Evolutionary conservation across 2,888 invertebrate species (phyloP).

Genomic region (Cephus pulcher): DNA sequence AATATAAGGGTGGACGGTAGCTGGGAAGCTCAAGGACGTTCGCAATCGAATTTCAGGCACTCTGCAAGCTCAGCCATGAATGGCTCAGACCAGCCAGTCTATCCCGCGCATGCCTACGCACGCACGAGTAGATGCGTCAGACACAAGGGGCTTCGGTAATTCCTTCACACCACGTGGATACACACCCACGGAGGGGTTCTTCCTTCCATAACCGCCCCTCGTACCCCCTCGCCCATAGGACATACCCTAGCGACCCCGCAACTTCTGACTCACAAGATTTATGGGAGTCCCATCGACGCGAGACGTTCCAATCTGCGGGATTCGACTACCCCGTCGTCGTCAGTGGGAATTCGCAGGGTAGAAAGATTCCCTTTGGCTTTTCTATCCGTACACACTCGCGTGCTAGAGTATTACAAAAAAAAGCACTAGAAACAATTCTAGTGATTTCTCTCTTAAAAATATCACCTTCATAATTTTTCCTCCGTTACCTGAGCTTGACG

Average conservation of each 20-base stretch:
- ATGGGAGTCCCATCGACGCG: constrained; percentile 47
- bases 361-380: background rate
- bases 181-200: constrained; percentile 42
- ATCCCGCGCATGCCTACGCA: constrained; percentile 38
- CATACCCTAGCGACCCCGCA: constrained; percentile 35
- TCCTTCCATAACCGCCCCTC: constrained; percentile 6
- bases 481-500: constrained; percentile 57
- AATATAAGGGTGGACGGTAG: background rate
- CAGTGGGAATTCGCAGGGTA: constrained; percentile 10
- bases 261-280: constrained; percentile 61
- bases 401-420: background rate
- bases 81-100: constrained; percentile 21
- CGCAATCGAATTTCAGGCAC: constrained; percentile 4
- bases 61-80: constrained; percentile 35
- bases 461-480: background rate
- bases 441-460: background rate
- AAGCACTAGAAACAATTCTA: background rate
- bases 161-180: constrained; percentile 59
- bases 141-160: constrained; percentile 42
- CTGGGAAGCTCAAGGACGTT: background rate
- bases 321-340: constrained; percentile 16
- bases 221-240: constrained; percentile 15
- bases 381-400: background rate
- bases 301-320: constrained; percentile 45
- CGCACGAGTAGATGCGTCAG: constrained; percentile 29